Conservation (phyloP, 2,113 vertebrate species). For the Porphyrio hochstetteri region DNA sequence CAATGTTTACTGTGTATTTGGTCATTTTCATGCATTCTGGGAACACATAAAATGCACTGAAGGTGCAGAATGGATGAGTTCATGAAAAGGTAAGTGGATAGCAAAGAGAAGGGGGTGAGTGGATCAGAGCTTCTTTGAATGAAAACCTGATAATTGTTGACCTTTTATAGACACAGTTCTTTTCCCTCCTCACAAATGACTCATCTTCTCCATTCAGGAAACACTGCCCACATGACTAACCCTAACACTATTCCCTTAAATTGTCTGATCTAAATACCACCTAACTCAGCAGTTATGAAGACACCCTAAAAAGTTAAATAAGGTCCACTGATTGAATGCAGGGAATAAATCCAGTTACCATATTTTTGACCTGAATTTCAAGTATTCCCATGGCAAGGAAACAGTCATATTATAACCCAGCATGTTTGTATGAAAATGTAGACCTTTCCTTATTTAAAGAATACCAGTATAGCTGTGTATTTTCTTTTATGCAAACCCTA, state of each 20-base stretch:
- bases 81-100: background rate
- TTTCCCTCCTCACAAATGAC: background rate
- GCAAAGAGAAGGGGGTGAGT: background rate
- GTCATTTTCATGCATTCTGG: background rate
- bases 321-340: background rate
- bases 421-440: background rate
- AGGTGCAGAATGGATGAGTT: background rate
- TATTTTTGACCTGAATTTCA: background rate
- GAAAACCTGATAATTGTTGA: background rate
- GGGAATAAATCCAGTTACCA: background rate
- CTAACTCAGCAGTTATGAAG: background rate
- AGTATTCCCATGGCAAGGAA: background rate
- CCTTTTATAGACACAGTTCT: background rate
- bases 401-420: background rate
- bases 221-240: background rate
- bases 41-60: background rate
- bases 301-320: background rate
- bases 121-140: background rate
- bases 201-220: background rate
- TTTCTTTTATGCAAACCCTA: background rate
- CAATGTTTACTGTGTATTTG: background rate
- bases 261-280: background rate
- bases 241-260: background rate
- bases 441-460: background rate
- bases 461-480: background rate